These are phyloP conservation scores for Progne subis DNA, from an alignment of 2,113 vertebrate species.

Conservation along the genomic window DNA sequence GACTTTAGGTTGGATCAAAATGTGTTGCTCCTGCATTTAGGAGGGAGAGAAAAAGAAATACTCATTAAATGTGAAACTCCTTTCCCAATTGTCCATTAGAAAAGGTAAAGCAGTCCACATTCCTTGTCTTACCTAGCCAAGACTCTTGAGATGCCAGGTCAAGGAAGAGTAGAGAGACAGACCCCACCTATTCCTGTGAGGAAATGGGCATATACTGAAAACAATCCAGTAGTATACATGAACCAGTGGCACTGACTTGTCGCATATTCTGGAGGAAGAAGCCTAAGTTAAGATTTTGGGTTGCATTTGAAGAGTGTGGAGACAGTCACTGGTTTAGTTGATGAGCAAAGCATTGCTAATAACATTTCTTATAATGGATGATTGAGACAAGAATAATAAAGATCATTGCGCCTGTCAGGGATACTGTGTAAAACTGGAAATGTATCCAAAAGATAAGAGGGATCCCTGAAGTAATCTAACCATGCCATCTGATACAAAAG, in stretches of 20 bases:
- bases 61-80: neutral
- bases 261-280: neutral
- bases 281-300: neutral
- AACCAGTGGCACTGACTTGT: neutral
- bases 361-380: neutral
- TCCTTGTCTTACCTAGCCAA: neutral
- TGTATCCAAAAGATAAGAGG: neutral
- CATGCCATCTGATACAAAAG: neutral
- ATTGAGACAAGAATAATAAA: neutral
- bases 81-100: neutral
- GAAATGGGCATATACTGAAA: neutral
- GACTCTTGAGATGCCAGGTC: neutral
- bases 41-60: fast-evolving
- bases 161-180: neutral
- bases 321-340: neutral
- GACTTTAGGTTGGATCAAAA: neutral
- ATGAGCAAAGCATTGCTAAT: neutral
- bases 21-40: neutral
- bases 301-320: neutral
- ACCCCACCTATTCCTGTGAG: neutral
- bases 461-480: neutral
- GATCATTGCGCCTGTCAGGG: neutral
- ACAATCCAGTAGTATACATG: neutral
- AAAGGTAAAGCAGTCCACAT: neutral
- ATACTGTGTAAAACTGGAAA: neutral